Percentiles rank a stretch among this genome's conserved stretches.
phyloP scores from a whole-genome alignment of 2,797 vertebrate species.

The Lepilemur septentrionalis region DNA sequence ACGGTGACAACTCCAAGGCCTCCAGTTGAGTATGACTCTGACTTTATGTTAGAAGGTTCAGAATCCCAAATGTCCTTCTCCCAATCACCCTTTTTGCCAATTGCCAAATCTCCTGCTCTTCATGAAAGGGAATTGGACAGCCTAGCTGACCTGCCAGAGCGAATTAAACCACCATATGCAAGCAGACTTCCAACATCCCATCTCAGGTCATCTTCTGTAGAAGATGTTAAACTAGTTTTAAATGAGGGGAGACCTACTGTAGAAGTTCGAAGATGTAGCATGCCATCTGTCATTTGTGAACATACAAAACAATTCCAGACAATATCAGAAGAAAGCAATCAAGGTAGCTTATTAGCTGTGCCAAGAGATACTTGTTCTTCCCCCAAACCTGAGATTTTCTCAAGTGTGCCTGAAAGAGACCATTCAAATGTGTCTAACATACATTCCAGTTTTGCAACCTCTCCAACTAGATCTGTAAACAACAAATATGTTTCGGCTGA shows the following conservation, averaged over 20 bases:
- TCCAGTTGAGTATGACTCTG: conserved; percentile 91
- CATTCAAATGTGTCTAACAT: conserved; percentile 72
- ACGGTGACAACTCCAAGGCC: conserved; percentile 91
- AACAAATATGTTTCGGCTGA: conserved; percentile 81
- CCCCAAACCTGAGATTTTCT: conserved; percentile 82
- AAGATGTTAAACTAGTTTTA: conserved; percentile 89
- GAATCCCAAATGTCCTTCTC: conserved; percentile 95
- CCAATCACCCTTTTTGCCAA: conserved; percentile 91
- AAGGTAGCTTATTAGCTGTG: conserved; percentile 52
- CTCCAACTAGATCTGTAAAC: conserved; percentile 73
- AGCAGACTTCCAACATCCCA: conserved; percentile 89
- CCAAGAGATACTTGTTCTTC: conserved; percentile 78
- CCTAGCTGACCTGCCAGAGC: conserved; percentile 89
- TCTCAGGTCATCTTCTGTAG: conserved; percentile 92
- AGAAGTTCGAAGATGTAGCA: conserved; percentile 86
- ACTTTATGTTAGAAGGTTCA: conserved; percentile 91
- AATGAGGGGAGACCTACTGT: conserved; percentile 87
- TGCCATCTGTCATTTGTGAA: conserved; percentile 86
- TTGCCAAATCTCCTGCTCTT: conserved; percentile 92
- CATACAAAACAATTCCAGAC: conserved; percentile 78
- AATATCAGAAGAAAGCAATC: conserved; percentile 86
- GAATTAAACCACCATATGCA: conserved; percentile 83
- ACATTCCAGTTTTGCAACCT: conserved; percentile 75
- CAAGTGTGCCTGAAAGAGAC: conserved; percentile 81
- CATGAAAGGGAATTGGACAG: conserved; percentile 90